A percentile compares a stretch with the other conserved stretches of the same genome.
Conservation (phyloP, 2,888 invertebrate species). For the Ceraclea dissimilis region DNA sequence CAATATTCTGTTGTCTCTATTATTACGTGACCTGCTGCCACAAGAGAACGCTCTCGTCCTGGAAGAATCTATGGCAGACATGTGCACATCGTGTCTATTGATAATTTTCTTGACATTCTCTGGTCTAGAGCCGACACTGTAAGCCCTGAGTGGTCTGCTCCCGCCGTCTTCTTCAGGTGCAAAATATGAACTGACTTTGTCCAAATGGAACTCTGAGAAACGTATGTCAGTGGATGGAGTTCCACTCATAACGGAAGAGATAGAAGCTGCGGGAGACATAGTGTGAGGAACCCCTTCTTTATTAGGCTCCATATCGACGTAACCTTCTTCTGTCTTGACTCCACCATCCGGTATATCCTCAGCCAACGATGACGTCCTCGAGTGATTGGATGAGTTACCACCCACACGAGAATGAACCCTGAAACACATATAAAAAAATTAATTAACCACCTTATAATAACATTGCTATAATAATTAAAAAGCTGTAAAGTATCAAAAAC, state of each 20-base stretch:
- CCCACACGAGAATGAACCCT: conserved; percentile 31
- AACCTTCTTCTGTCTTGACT: conserved; percentile 34
- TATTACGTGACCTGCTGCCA: conserved; percentile 55
- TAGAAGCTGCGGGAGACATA: conserved; percentile 58
- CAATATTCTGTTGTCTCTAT: conserved; percentile 29
- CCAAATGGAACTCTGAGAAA: conserved; percentile 71
- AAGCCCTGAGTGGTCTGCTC: conserved; percentile 64
- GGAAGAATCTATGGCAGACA: conserved; percentile 40
- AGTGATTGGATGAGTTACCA: conserved; percentile 47
- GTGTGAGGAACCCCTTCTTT: conserved; percentile 30
- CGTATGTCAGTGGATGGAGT: conserved; percentile 75
- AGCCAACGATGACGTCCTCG: conserved; percentile 54
- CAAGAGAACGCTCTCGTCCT: conserved; percentile 72
- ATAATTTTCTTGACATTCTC: conserved; percentile 53
- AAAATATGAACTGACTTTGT: conserved; percentile 72
- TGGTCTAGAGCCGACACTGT: conserved; percentile 78
- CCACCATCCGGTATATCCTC: conserved; percentile 37
- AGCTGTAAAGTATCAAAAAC: background rate
- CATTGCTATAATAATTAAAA: conserved; percentile 3
- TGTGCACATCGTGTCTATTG: conserved; percentile 33
- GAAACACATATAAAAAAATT: conserved; percentile 2
- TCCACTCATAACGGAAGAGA: conserved; percentile 68
- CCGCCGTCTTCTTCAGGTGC: conserved; percentile 54
- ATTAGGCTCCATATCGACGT: conserved; percentile 55
- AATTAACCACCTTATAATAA: background rate